phyloP scores from a whole-genome alignment of 2,888 invertebrate genomes.

The Siphlonurus alternatus region DNA sequence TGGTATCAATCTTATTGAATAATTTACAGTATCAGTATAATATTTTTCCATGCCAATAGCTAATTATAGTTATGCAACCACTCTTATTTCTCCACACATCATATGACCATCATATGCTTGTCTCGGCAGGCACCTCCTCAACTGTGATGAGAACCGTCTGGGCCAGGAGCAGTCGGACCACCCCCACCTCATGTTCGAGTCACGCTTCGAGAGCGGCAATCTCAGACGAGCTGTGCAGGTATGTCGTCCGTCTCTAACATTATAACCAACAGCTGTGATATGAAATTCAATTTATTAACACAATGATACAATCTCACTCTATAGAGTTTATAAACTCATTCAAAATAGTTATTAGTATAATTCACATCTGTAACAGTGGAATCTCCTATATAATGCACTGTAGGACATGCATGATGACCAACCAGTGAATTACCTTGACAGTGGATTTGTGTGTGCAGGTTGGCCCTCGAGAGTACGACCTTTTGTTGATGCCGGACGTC shows the following conservation, averaged over 20 bases:
- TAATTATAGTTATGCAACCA: no score
- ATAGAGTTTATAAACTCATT: neutral
- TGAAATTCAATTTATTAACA: constrained; percentile 6
- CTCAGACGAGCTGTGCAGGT: constrained; percentile 66
- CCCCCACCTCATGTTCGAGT: constrained; percentile 50
- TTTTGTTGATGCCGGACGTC: constrained; percentile 67
- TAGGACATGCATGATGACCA: no score
- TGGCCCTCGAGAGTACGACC: constrained; percentile 59
- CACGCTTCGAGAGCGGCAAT: constrained; percentile 76
- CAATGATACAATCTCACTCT: no score
- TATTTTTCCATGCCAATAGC: no score
- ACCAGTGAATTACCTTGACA: neutral
- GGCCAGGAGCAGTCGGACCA: constrained; percentile 27
- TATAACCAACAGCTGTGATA: constrained; percentile 1
- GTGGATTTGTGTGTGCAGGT: constrained; percentile 33
- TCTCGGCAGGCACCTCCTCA: constrained; percentile 30
- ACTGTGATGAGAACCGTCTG: constrained; percentile 34
- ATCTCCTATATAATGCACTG: neutral
- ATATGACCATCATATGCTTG: no score
- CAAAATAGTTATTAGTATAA: neutral
- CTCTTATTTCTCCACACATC: no score
- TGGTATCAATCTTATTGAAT: no score
- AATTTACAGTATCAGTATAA: no score
- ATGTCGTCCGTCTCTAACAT: constrained; percentile 12
- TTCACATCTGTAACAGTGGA: neutral